phyloP scores from a whole-genome alignment of 1,140 invertebrate species.

The Yoshiicerus persimilis region DNA sequence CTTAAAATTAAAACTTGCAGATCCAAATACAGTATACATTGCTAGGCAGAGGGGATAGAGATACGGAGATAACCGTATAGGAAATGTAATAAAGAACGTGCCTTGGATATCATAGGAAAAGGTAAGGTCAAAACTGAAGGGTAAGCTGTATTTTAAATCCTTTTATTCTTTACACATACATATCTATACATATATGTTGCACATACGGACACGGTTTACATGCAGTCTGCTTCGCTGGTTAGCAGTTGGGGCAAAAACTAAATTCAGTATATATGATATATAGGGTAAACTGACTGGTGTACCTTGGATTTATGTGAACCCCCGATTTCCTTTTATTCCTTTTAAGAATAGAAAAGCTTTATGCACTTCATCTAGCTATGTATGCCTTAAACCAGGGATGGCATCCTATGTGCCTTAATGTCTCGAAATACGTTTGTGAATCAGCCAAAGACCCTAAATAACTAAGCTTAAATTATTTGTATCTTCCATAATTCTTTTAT shows the following conservation, averaged over 20 bases:
- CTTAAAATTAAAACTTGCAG: too few relatives aligned
- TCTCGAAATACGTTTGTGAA: too few relatives aligned
- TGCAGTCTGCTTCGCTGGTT: not conserved
- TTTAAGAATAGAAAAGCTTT: not conserved
- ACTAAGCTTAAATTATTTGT: too few relatives aligned
- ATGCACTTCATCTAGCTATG: not conserved
- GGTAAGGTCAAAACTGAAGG: not conserved
- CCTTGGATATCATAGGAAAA: not conserved
- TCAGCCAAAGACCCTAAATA: too few relatives aligned
- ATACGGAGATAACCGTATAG: not conserved
- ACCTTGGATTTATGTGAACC: not conserved
- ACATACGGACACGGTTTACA: not conserved
- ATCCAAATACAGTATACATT: too few relatives aligned
- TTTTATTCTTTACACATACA: not conserved
- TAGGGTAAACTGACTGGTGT: not conserved
- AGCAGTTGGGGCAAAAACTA: not conserved
- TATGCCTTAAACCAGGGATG: not conserved
- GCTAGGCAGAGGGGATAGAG: too few relatives aligned
- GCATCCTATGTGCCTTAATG: too few relatives aligned
- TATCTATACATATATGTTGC: not conserved
- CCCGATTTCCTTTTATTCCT: not conserved
- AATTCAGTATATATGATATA: not conserved
- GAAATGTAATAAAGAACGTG: not conserved
- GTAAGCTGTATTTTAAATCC: not conserved
- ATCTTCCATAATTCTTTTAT: too few relatives aligned